Base-by-base conservation (phyloP, 2,888 invertebrate genomes). In the Oxycera nigricornis region DNA sequence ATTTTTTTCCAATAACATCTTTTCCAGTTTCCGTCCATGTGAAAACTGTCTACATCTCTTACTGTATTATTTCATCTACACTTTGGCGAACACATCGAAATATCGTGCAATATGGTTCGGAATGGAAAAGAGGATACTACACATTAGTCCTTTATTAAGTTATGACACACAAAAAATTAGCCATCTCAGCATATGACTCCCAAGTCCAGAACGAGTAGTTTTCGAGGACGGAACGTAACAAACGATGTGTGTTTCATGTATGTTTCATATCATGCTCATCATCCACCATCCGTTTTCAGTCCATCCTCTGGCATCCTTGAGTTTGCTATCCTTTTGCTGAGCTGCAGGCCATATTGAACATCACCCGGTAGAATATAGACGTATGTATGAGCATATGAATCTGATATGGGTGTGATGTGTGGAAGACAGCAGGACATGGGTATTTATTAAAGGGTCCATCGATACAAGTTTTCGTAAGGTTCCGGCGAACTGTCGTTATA, bases 121-220 rank as follows among this genome's bases (percentile, higher is more conserved):
- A 22, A 28, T 22, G 6, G 65, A 31, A 39, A 65, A 39, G n/a
- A 65, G 62, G 28, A 68, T 14, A 39, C 14, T 39, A 30, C 46
- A 76, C 73, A 76, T 76, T 76, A 76, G 76, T 67, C 68, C 72
- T 74, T 76, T 76, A 76, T 76, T 76, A 76, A 76, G 74, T 74
- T 76, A 74, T 76, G 76, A 76, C 73, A 76, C 68, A 74, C 76
- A 76, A 76, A 76, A 76, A 76, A 76, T 76, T 76, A 76, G 76
- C 76, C 73, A 74, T 67, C 76, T 76, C 76, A 76, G 76, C 74
- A 76, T 76, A 72, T 57, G 67, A 39, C 73, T 61, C 41, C 28
- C 20, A 50, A 68, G n/a, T 14, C 9, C 30, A 17, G 52, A 20
- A 30, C 30, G 30, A 9, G 28, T 67, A 62, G 62, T 62, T 31